A percentile compares a stretch with the other conserved stretches of the same genome.
These are phyloP conservation scores for Tetrapedia diversipes DNA, from an alignment of 2,888 invertebrate genomes.

Conservation along the genomic window DNA sequence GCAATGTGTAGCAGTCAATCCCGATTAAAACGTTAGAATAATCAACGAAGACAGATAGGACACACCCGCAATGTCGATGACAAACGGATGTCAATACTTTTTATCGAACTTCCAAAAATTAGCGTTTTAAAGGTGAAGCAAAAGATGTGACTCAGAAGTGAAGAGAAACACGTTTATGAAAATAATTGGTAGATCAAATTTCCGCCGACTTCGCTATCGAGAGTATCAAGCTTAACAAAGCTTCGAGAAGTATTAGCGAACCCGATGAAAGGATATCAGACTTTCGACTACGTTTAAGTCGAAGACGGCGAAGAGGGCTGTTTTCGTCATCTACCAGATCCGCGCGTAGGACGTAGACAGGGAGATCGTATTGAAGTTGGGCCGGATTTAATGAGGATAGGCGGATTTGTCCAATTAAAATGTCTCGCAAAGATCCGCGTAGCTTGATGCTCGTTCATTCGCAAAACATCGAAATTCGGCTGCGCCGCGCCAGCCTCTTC, in stretches of 20 bases:
- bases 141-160: too few relatives aligned
- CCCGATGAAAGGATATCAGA: slow-evolving; percentile 28
- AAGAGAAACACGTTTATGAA: not conserved
- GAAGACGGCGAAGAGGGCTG: slow-evolving; percentile 75
- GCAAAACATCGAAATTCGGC: slow-evolving; percentile 77
- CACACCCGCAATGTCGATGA: too few relatives aligned
- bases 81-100: too few relatives aligned
- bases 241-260: not conserved
- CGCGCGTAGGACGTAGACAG: slow-evolving; percentile 50
- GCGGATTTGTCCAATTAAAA: slow-evolving; percentile 84
- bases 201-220: not conserved
- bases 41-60: too few relatives aligned
- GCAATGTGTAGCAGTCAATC: too few relatives aligned
- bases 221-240: not conserved
- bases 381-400: slow-evolving; percentile 83
- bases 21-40: too few relatives aligned
- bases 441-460: slow-evolving; percentile 73
- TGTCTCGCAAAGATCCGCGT: slow-evolving; percentile 82
- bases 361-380: slow-evolving; percentile 65
- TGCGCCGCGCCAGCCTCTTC: slow-evolving; percentile 66
- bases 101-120: too few relatives aligned
- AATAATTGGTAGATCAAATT: not conserved
- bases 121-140: too few relatives aligned
- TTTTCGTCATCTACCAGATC: slow-evolving; percentile 67
- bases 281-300: slow-evolving; percentile 77